A percentile compares a stretch with the other conserved stretches of the same genome.
These are phyloP conservation scores for Gallinago jamesoni DNA, from an alignment of 2,113 vertebrate genomes.

Conservation along the genomic window DNA sequence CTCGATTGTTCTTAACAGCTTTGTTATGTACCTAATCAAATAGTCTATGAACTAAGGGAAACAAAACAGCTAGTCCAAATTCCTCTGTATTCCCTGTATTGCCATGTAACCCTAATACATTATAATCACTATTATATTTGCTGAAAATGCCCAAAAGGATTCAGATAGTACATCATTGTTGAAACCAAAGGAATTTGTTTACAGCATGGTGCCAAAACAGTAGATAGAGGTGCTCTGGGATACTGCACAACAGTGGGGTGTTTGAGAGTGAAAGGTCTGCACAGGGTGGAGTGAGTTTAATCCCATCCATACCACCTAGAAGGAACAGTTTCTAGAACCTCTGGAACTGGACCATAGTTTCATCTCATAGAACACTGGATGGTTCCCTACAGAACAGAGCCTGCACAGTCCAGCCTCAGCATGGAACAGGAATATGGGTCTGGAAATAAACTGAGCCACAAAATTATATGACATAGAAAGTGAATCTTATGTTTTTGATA, in stretches of 20 bases:
- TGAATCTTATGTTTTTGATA: background rate
- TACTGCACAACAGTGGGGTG: accelerated
- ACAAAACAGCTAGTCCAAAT: background rate
- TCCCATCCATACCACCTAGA: background rate
- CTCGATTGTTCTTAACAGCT: background rate
- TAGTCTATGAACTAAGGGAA: background rate
- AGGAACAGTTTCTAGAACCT: background rate
- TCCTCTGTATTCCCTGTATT: background rate
- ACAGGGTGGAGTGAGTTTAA: background rate
- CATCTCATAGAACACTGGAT: background rate
- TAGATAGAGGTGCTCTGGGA: background rate
- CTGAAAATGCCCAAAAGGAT: background rate
- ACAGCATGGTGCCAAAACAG: background rate
- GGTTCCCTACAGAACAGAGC: background rate
- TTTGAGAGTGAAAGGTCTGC: background rate
- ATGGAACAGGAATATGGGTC: background rate
- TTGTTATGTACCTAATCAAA: background rate
- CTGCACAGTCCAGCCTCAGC: background rate
- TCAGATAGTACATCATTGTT: background rate
- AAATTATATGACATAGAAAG: background rate
- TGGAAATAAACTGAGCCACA: background rate
- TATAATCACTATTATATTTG: background rate
- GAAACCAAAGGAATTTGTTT: background rate
- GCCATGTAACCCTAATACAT: background rate
- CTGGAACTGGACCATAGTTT: background rate